A percentile compares a stretch with the other conserved stretches of the same genome.
Evolutionary conservation across 2,113 vertebrate species (phyloP).

Genomic region (Ia io): DNA sequence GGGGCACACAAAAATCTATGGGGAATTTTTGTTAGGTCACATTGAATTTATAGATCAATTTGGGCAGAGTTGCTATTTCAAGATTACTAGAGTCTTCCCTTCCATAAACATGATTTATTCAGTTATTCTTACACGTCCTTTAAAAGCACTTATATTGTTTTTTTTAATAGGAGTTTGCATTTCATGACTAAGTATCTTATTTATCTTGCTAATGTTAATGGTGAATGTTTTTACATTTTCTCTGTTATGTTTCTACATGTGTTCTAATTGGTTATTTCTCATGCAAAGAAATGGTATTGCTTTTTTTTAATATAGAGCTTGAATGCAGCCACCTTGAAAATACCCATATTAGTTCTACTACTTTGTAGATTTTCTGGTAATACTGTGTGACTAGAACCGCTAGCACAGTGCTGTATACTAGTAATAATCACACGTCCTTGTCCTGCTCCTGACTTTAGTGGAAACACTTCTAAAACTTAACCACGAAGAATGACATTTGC

Average conservation of each 20-base stretch:
- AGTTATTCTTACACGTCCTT: not conserved
- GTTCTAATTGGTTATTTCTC: not conserved
- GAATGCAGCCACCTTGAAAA: not conserved
- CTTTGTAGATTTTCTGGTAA: not conserved
- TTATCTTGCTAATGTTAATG: not conserved
- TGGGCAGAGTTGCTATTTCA: not conserved
- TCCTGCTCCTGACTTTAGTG: not conserved
- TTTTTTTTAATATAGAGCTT: not conserved
- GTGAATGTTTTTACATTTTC: not conserved
- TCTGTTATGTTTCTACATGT: not conserved
- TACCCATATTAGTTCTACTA: not conserved
- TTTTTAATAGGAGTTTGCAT: not conserved
- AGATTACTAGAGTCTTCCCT: not conserved
- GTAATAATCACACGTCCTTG: not conserved
- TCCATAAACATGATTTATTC: not conserved
- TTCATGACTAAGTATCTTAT: slow-evolving; percentile 18
- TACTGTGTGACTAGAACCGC: not conserved
- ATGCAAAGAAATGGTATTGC: not conserved
- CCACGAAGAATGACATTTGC: not conserved
- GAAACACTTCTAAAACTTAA: not conserved
- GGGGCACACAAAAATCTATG: not conserved
- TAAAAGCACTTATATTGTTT: not conserved
- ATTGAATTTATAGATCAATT: not conserved
- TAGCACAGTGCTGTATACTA: not conserved
- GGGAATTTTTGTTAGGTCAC: not conserved